A percentile compares a stretch with the other conserved stretches of the same genome.
Conservation (phyloP, 30 jellyfish, hydroid and myxozoan species). For the Nemopilema nomurai region DNA sequence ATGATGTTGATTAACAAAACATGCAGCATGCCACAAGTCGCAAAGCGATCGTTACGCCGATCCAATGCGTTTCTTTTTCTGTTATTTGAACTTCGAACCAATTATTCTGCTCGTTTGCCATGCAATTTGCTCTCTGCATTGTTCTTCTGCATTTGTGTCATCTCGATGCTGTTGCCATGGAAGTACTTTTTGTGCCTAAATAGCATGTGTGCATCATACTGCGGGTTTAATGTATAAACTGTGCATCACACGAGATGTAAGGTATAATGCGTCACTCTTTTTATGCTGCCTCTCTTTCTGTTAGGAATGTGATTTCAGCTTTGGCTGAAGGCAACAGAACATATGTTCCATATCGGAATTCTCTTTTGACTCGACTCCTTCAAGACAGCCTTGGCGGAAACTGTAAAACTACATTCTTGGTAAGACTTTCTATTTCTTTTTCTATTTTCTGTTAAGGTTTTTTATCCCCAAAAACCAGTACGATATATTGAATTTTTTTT, state of each 20-base stretch:
- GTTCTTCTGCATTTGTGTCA: background rate
- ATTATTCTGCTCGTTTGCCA: background rate
- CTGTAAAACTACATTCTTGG: slow-evolving; percentile 92
- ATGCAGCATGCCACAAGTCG: too few relatives aligned
- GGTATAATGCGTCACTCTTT: too few relatives aligned
- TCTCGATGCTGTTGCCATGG: background rate
- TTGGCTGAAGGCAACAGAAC: slow-evolving; percentile 81
- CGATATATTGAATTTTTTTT: too few relatives aligned
- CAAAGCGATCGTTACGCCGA: background rate
- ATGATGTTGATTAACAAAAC: too few relatives aligned
- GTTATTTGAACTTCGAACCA: background rate
- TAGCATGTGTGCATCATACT: background rate
- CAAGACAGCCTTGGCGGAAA: slow-evolving; percentile 99
- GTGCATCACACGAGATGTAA: too few relatives aligned
- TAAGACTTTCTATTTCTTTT: slow-evolving; percentile 13
- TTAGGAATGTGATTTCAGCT: slow-evolving; percentile 93
- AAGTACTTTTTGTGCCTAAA: background rate
- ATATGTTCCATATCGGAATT: slow-evolving; percentile 90
- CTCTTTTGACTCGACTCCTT: slow-evolving; percentile 86
- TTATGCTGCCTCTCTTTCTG: background rate
- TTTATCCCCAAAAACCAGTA: background rate
- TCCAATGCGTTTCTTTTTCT: background rate
- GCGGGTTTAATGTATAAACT: background rate
- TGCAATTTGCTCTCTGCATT: background rate
- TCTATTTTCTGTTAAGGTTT: background rate